Conservation (phyloP, 2,797 vertebrate species). For the Zalophus californianus region DNA sequence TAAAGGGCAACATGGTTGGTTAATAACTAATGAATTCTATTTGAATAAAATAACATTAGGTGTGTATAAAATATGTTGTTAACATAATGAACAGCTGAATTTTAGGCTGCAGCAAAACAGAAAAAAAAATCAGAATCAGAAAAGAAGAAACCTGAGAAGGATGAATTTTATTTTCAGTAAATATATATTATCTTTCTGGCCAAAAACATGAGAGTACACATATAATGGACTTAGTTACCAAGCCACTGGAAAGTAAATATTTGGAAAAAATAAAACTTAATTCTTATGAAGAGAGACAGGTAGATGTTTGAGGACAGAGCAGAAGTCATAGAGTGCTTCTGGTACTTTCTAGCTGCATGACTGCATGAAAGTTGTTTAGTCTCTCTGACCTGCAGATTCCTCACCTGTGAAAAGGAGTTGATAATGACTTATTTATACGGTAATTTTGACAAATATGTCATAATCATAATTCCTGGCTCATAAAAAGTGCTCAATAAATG, state of each 20-base stretch:
- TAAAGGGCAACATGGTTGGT: not conserved
- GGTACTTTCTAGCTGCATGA: not conserved
- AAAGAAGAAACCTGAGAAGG: slow-evolving; percentile 4
- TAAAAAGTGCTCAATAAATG: not conserved
- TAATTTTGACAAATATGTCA: slow-evolving; percentile 23
- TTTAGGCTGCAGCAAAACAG: slow-evolving; percentile 34
- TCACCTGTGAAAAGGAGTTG: not conserved
- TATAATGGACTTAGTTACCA: not conserved
- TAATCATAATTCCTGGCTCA: not conserved
- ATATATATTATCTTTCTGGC: not conserved
- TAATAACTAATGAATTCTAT: slow-evolving; percentile 36
- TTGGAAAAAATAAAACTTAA: not conserved
- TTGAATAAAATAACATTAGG: slow-evolving; percentile 38
- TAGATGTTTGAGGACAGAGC: not conserved
- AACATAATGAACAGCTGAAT: not conserved
- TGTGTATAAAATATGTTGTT: slow-evolving; percentile 23
- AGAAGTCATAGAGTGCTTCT: not conserved
- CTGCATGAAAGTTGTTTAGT: not conserved
- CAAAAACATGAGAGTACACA: not conserved
- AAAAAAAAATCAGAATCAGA: not conserved
- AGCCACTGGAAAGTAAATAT: slow-evolving; percentile 20
- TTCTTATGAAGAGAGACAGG: not conserved
- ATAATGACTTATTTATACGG: not conserved
- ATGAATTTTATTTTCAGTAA: not conserved
- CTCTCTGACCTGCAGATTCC: slow-evolving; percentile 1